Conservation (phyloP, 2,797 vertebrate genomes). For the Aplochiton taeniatus region DNA sequence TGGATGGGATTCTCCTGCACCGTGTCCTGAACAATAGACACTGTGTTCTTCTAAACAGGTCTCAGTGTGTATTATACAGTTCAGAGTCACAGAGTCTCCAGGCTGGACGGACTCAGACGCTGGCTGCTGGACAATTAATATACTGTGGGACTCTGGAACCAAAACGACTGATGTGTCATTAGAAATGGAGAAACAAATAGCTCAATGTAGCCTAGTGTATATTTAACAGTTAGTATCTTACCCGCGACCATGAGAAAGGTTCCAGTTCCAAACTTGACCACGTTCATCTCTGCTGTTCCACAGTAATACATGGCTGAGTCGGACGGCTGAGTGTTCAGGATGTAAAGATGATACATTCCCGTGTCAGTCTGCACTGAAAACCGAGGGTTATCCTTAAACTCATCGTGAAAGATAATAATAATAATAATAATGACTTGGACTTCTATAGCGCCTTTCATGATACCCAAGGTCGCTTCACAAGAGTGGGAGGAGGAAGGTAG, state of each 20-base stretch:
- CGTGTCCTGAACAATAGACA: slow-evolving; percentile 15
- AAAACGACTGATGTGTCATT: no score
- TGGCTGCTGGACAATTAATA: background rate
- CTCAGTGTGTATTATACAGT: slow-evolving; percentile 14
- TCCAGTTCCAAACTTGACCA: background rate
- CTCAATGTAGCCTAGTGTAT: background rate
- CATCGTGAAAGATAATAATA: background rate
- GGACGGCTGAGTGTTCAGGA: slow-evolving; percentile 3
- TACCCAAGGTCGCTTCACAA: no score
- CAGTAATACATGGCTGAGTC: slow-evolving; percentile 7
- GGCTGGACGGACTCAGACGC: background rate
- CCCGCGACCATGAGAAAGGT: background rate
- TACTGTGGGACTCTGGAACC: background rate
- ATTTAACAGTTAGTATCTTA: background rate
- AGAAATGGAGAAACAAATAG: background rate
- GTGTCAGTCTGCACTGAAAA: background rate
- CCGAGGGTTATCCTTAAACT: slow-evolving; percentile 4
- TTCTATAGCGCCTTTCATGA: no score
- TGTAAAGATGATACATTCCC: background rate
- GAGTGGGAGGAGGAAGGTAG: no score
- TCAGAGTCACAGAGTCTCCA: slow-evolving; percentile 14
- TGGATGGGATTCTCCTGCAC: slow-evolving; percentile 11
- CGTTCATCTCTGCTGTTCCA: background rate
- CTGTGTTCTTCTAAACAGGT: slow-evolving; percentile 16
- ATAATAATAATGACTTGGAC: no score